Conservation (phyloP, 2,797 vertebrate genomes). For the Bovichtus variegatus region DNA sequence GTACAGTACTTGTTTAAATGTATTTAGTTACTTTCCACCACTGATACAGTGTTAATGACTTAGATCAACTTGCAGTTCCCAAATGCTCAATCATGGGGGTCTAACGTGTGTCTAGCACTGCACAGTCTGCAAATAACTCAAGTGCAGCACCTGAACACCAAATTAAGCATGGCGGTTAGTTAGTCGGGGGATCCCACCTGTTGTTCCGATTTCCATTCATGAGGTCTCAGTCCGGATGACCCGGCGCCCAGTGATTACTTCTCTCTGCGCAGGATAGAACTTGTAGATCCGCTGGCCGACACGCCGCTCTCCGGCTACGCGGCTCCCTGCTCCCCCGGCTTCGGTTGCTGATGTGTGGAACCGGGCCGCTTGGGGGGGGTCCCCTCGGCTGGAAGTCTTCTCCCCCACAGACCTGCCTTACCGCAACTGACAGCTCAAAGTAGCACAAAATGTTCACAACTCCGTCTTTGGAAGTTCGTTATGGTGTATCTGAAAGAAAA, state of each 20-base stretch:
- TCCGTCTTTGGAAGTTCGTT: neutral
- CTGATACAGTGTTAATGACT: no score
- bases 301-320: constrained; percentile 18
- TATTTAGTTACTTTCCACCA: no score
- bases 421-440: constrained; percentile 54
- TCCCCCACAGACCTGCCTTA: constrained; percentile 14
- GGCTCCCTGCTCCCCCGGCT: constrained; percentile 31
- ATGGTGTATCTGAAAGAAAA: constrained; percentile 15
- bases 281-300: neutral
- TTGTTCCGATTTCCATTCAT: constrained; percentile 99
- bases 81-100: neutral
- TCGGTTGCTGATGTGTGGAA: constrained; percentile 60
- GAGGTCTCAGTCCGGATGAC: constrained; percentile 89
- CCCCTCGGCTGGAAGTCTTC: constrained; percentile 57
- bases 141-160: constrained; percentile 32
- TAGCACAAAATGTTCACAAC: constrained; percentile 10
- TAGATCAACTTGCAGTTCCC: neutral
- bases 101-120: neutral
- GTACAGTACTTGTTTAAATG: no score
- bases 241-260: constrained; percentile 75
- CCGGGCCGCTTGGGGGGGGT: constrained; percentile 72
- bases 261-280: constrained; percentile 28
- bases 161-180: constrained; percentile 22
- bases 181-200: constrained; percentile 84
- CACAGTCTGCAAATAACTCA: constrained; percentile 29